Evolutionary conservation across 1,140 invertebrate genomes (phyloP).

Genomic region (Temnothorax curvispinosus): DNA sequence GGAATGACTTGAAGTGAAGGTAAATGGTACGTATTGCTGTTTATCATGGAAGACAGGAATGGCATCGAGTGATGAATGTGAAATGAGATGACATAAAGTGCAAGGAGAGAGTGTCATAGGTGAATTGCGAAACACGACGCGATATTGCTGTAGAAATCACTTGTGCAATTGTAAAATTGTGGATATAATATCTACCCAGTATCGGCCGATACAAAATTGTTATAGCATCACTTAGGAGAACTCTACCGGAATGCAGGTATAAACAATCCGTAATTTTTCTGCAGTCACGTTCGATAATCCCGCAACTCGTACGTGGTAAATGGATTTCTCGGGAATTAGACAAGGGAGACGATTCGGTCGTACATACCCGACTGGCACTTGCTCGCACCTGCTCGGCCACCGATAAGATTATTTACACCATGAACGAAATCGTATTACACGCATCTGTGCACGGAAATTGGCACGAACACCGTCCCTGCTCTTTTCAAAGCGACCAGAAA

Average conservation of each 20-base stretch:
- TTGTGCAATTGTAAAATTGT: background rate
- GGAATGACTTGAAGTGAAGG: background rate
- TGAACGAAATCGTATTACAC: constrained; percentile 70
- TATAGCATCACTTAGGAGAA: background rate
- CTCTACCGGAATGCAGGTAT: background rate
- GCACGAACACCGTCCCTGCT: constrained; percentile 31
- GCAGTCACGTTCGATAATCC: constrained; percentile 28
- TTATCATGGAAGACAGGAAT: background rate
- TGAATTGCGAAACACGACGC: background rate
- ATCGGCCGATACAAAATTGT: background rate
- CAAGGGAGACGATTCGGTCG: constrained; percentile 53
- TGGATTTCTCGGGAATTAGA: constrained; percentile 43
- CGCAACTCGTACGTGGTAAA: background rate
- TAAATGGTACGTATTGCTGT: background rate
- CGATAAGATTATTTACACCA: constrained; percentile 75
- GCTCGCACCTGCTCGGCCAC: constrained; percentile 55
- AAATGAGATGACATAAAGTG: background rate
- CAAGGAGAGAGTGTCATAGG: background rate
- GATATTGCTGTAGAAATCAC: background rate
- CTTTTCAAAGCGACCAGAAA: constrained; percentile 53
- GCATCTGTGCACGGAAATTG: constrained; percentile 70
- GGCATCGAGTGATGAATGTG: background rate
- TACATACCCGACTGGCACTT: constrained; percentile 24
- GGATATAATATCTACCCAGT: background rate
- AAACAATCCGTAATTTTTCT: constrained; percentile 28